Conservation (phyloP, 2,888 invertebrate genomes). For the Thysanoteuthis rhombus region DNA sequence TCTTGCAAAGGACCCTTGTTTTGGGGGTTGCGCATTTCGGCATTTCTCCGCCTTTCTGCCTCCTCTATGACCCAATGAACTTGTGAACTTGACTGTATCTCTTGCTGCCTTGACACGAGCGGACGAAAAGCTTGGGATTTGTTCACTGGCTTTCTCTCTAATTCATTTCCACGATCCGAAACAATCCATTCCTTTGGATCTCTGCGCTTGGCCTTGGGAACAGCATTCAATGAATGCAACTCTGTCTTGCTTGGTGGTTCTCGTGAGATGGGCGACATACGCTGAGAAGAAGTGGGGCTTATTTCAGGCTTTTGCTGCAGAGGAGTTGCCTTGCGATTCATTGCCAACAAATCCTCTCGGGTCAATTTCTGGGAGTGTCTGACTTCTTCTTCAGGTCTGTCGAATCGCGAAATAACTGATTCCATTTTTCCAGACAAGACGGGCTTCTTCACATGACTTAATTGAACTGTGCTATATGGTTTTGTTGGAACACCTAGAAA, state of each 20-base stretch:
- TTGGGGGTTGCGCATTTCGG: slow-evolving; percentile 46
- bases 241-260: slow-evolving; percentile 50
- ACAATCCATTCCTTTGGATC: slow-evolving; percentile 44
- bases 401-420: slow-evolving; percentile 17
- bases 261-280: slow-evolving; percentile 37
- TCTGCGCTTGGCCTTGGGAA: slow-evolving; percentile 53
- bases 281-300: background rate
- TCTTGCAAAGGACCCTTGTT: background rate
- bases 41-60: slow-evolving; percentile 82
- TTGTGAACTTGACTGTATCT: slow-evolving; percentile 38
- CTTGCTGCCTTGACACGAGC: background rate
- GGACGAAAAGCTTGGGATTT: background rate
- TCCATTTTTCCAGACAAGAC: slow-evolving; percentile 14
- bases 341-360: slow-evolving; percentile 54
- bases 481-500: background rate
- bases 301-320: slow-evolving; percentile 44
- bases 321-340: slow-evolving; percentile 58
- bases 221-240: slow-evolving; percentile 55
- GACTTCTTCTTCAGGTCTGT: background rate
- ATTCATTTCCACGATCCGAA: slow-evolving; percentile 35
- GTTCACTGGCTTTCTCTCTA: background rate
- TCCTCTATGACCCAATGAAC: slow-evolving; percentile 93
- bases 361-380: slow-evolving; percentile 36
- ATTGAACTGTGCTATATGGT: background rate
- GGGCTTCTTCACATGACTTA: background rate